Evolutionary conservation across 2,888 invertebrate genomes (phyloP), one percentile per base, ranked within the genome.

Genomic region (Perizoma flavofasciatum): DNA sequence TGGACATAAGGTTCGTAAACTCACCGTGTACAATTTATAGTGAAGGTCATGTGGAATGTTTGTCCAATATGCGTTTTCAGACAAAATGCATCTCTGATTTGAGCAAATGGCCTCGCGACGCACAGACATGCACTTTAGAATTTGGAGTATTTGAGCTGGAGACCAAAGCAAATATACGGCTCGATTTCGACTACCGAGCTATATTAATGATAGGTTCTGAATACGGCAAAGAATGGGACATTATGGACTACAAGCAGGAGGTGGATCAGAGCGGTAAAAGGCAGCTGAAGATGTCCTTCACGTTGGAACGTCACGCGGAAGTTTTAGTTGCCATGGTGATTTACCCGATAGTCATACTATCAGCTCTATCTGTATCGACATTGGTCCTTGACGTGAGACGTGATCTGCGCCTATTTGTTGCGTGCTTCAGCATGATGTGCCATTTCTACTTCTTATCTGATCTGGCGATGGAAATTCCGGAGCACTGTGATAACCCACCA

Each of bases 181-280:
- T 79, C 4, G 67, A 60, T 4, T 68, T 74, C 22, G 53, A 48
- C 6, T 10, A 44, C 0, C 51, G 63, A 44, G 74, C 68, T 4
- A 57, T 80, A 0, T 34, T 9, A 0, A 67, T 76, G 67, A 3
- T 68, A 0, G 73, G 69, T 0, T 72, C 74, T 0, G 75, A 77
- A 6, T 75, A 78, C 52, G 81, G 79, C 0, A 51, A 74, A 0
- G 78, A 76, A n/a, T 86, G 83, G 82, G 70, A 72, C 4, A 77
- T 86, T 39, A 67, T 79, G 5, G 74, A 78, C 50, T 79, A 71
- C 51, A 55, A 67, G 4, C 68, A 74, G 41, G 59, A 60, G 0
- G 58, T 68, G 22, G 52, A 71, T 47, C n/a, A 61, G 3, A 65
- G 48, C n/a, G 57, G 68, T 6, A 59, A 69, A 0, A 60, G 56